Percentiles rank a stretch among this genome's conserved stretches.
phyloP scores from a whole-genome alignment of 2,888 invertebrate genomes.

The Mesorhabditis sp. region DNA sequence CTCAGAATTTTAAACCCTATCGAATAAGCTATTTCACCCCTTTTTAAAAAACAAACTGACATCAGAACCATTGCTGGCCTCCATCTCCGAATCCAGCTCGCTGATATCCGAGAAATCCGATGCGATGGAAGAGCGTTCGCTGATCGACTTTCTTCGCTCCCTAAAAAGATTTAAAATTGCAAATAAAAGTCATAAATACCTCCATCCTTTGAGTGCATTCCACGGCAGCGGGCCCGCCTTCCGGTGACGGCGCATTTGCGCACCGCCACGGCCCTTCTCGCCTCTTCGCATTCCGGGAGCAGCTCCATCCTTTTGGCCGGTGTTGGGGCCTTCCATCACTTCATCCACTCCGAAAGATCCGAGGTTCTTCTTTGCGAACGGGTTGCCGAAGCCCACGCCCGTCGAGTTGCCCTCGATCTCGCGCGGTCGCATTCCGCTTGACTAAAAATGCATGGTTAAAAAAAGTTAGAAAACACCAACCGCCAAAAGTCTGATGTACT shows the following conservation, averaged over 20 bases:
- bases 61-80: neutral
- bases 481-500: neutral
- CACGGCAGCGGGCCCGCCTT: slow-evolving; percentile 15
- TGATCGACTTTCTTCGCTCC: slow-evolving; percentile 17
- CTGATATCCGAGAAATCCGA: slow-evolving; percentile 24
- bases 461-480: neutral
- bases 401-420: slow-evolving; percentile 1
- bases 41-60: no score
- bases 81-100: slow-evolving; percentile 8
- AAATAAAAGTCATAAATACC: slow-evolving; percentile 7
- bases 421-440: neutral
- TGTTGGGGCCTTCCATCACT: slow-evolving; percentile 5
- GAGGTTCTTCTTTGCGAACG: neutral
- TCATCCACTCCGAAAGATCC: neutral
- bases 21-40: no score
- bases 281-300: neutral
- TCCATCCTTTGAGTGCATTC: slow-evolving; percentile 13
- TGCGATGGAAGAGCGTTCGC: slow-evolving; percentile 15
- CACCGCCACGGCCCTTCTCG: neutral
- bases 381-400: neutral
- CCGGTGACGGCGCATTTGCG: slow-evolving; percentile 4
- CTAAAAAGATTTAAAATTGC: slow-evolving; percentile 9
- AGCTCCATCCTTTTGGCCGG: neutral
- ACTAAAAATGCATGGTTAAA: neutral
- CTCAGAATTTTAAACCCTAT: no score